Evolutionary conservation across 2,888 invertebrate genomes (phyloP), one percentile per base, ranked within the genome.

Genomic region (Tiphia femorata): DNA sequence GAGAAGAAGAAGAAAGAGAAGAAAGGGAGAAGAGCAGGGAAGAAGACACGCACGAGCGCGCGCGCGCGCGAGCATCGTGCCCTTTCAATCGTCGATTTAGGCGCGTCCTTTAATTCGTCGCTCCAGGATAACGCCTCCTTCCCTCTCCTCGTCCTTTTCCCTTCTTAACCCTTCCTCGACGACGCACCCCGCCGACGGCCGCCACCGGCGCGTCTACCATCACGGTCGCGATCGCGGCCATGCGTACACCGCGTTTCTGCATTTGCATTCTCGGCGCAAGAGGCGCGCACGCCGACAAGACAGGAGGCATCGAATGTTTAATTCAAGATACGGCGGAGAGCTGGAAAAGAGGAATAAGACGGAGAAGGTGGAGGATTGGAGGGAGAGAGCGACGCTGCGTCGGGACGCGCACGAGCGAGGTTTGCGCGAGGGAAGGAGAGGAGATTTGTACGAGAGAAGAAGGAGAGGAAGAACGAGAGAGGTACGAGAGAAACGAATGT

Each of bases 301-400:
- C 81, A 80, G 79, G 80, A 76, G 79, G 79, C 80, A 80, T 80
- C 80, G 81, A 81, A 82, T 80, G 78, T 80, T 81, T 81, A 81
- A 81, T 81, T 81, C 81, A 80, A 79, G 80, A 80, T 81, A 79
- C 77, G 69, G 52, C 66, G 49, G 58, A 60, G 59, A 41, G 54
- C 48, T 33, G 53, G 37, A 59, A n/a, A 53, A 52, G 38, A 49
- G 52, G 50, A 30, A 43, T 14, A 33, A 35, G 46, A 19, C 33
- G 25, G 41, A 44, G 52, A n/a, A 42, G 20, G 37, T 29, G 25
- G 33, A 14, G 12, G 25, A 20, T n/a, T n/a, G 25, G 40, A 41
- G 33, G 30, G 53, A 40, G 23, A 51, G 48, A 19, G 41, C 17
- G 44, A 35, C 30, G 46, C 38, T 46, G 46, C 16, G 33, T 49